Evolutionary conservation across 2,888 invertebrate genomes (phyloP).

Genomic region (Halictus quadricinctus): DNA sequence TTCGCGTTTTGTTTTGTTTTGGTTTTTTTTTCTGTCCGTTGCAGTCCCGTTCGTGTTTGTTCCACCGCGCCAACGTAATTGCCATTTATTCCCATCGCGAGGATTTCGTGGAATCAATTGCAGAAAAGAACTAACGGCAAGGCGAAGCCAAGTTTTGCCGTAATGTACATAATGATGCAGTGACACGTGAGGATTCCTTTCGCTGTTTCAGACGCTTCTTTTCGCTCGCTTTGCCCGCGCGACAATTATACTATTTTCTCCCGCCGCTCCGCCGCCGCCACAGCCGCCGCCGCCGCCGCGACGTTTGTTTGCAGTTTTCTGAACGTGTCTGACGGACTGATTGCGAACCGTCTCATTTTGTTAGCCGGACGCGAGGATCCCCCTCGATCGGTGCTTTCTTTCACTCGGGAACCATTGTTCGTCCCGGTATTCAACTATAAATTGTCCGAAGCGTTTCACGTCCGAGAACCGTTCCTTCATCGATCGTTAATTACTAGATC

Average conservation of each 20-base stretch:
- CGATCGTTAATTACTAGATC: background rate
- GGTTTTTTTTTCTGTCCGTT: background rate
- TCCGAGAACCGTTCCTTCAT: background rate
- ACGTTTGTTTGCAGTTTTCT: background rate
- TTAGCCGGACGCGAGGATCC: background rate
- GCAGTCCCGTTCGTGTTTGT: slow-evolving; percentile 28
- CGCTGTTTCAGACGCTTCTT: slow-evolving; percentile 31
- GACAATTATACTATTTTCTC: slow-evolving; percentile 31
- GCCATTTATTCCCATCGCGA: slow-evolving; percentile 34
- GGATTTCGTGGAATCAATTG: slow-evolving; percentile 55
- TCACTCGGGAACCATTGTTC: background rate
- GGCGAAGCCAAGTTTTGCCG: slow-evolving; percentile 53
- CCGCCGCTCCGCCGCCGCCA: background rate
- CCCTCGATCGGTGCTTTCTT: background rate
- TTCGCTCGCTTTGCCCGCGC: slow-evolving; percentile 12
- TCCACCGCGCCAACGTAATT: slow-evolving; percentile 25
- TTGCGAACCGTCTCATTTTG: background rate
- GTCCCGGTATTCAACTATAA: slow-evolving; percentile 5
- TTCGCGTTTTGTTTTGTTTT: background rate
- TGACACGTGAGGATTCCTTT: slow-evolving; percentile 65
- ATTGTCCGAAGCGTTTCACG: background rate
- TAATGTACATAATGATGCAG: slow-evolving; percentile 61
- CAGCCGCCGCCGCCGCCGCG: background rate
- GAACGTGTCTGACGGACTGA: background rate
- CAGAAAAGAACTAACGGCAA: slow-evolving; percentile 55